These are phyloP conservation scores for Drosophila navojoa DNA, from an alignment of 1,140 invertebrate genomes.

Conservation along the genomic window DNA sequence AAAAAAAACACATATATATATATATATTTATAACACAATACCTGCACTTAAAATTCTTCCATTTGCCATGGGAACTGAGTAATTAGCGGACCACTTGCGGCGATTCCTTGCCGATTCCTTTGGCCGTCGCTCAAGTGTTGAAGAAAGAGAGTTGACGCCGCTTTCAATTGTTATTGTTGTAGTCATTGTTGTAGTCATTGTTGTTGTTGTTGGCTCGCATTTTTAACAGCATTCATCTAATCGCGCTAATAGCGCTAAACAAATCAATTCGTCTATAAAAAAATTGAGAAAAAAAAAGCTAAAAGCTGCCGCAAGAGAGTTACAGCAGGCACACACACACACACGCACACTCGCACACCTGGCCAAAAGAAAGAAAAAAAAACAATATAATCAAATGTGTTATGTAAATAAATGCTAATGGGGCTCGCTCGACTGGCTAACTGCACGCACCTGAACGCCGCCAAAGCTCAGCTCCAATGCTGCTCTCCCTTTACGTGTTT, in stretches of 20 bases:
- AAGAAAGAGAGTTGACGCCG: slow-evolving; percentile 46
- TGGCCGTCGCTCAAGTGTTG: slow-evolving; percentile 46
- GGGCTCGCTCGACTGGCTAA: slow-evolving; percentile 54
- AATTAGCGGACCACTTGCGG: slow-evolving; percentile 78
- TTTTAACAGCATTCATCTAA: slow-evolving; percentile 56
- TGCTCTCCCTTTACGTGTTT: slow-evolving; percentile 14
- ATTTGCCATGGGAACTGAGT: slow-evolving; percentile 65
- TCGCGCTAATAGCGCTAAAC: slow-evolving; percentile 79
- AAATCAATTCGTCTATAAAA: slow-evolving; percentile 63
- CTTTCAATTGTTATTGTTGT: slow-evolving; percentile 37
- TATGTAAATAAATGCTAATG: slow-evolving; percentile 79
- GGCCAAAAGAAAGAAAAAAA: slow-evolving; percentile 22
- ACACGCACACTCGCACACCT: slow-evolving; percentile 34
- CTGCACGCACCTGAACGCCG: slow-evolving; percentile 68
- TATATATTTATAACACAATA: slow-evolving; percentile 8
- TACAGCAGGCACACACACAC: slow-evolving; percentile 53
- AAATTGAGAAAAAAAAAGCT: slow-evolving; percentile 30
- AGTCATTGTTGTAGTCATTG: slow-evolving; percentile 31
- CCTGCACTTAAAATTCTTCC: slow-evolving; percentile 38
- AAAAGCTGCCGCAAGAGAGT: slow-evolving; percentile 70
- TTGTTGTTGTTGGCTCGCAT: slow-evolving; percentile 11
- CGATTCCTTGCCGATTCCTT: slow-evolving; percentile 18
- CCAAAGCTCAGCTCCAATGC: background rate
- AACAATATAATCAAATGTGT: slow-evolving; percentile 42
- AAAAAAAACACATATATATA: no score